A percentile compares a stretch with the other conserved stretches of the same genome.
phyloP scores from a whole-genome alignment of 2,888 invertebrate genomes.

The Lobophora halterata region DNA sequence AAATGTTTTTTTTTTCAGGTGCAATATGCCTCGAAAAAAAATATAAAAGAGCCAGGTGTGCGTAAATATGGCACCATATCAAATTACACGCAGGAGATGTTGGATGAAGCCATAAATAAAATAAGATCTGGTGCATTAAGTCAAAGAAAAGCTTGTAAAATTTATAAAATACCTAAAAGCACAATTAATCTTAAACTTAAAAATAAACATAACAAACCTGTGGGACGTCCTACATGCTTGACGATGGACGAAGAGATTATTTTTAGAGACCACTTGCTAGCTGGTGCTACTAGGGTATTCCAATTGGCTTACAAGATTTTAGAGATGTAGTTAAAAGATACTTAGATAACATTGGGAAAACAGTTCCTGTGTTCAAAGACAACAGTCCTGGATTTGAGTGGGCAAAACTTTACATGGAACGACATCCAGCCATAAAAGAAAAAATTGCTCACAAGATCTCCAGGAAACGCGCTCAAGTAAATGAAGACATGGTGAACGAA shows the following conservation, averaged over 20 bases:
- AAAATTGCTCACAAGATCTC: conserved; percentile 16
- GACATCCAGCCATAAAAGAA: conserved; percentile 20
- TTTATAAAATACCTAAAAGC: conserved; percentile 16
- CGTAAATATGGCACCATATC: conserved; percentile 21
- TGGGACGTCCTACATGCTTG: conserved; percentile 13
- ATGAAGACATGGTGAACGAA: conserved; percentile 21
- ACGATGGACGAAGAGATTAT: conserved; percentile 10
- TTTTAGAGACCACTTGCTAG: conserved; percentile 18
- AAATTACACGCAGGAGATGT: conserved; percentile 19
- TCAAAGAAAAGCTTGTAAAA: conserved; percentile 15
- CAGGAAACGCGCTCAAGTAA: conserved; percentile 20
- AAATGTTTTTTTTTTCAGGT: conserved; percentile 5
- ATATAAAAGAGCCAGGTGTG: conserved; percentile 14
- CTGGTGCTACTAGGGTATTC: conserved; percentile 17
- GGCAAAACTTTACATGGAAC: conserved; percentile 23
- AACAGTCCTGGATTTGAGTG: conserved; percentile 26
- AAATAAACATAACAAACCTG: conserved; percentile 19
- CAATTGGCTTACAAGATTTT: conserved; percentile 20
- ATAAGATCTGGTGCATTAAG: conserved; percentile 21
- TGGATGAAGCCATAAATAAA: conserved; percentile 21
- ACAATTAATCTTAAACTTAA: conserved; percentile 16
- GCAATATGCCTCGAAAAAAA: conserved; percentile 19
- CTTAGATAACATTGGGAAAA: conserved; percentile 16
- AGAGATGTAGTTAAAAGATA: conserved; percentile 22
- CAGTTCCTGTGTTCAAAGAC: conserved; percentile 15